Base-by-base conservation (phyloP, 92 coral and sea anemone species). In the Desmophyllum pertusum region DNA sequence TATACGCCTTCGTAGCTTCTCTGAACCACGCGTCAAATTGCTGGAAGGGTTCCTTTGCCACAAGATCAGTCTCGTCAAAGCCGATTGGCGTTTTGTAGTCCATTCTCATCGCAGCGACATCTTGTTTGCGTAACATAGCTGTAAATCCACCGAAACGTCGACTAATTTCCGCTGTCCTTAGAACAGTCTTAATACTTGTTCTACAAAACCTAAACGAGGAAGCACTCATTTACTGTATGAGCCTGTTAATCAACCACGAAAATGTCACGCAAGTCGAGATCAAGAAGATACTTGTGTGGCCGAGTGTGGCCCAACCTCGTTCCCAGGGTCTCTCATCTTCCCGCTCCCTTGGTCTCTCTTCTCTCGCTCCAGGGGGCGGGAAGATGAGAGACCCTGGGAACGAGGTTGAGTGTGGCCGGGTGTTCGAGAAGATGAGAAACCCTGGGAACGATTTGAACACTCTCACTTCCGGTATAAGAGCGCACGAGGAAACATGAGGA, bases 1-100 rank as follows among this genome's bases (percentile, higher is more conserved):
- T 81, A 30, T 84, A 85, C n/a, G 66, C 71, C 42, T 84, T 88
- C 52, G 73, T 87, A 18, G 98, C 98, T 80, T 92, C 93, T 48
- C 86, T 86, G 85, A 96, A 96, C 98, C 98, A 96, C 10, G 81
- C 66, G 61, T 94, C 96, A 55, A 96, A 96, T n/a, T 94, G 98
- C 76, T 68, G 69, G 43, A 96, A 88, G 10, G 98, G 98, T 48
- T 96, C 94, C 85, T 87, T 96, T 6, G 89, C 91, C 40, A 78
- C 89, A 25, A 96, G 70, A 25, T 84, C 33, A 10, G 88, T 73
- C 29, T 93, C 94, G 52, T 84, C 85, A 51, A 96, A 91, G 31
- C 73, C 73, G 33, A 53, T 64, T 9, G 80, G 86, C 66, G 41
- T 18, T n/a, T 40, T 64, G 76, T 96, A 96, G 65, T 96, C 93